These are phyloP conservation scores for Ariolimax columbianus DNA, from an alignment of 2,888 invertebrate genomes.

Conservation along the genomic window DNA sequence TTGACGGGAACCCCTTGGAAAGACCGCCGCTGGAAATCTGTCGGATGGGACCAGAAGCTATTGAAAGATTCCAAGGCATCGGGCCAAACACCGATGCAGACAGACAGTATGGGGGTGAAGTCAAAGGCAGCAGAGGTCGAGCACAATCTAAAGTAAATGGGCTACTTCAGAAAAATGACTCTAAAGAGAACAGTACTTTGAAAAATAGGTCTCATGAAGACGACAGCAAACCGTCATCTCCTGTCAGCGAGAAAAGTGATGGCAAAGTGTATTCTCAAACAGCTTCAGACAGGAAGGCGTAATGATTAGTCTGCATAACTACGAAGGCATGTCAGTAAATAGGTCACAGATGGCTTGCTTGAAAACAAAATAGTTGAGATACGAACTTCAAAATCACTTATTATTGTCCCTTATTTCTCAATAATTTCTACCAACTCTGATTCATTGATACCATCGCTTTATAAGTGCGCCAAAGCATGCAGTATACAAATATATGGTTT, in stretches of 20 bases:
- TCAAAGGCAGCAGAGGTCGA: constrained; percentile 12
- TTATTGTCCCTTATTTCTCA: too few species aligned
- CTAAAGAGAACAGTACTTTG: background rate
- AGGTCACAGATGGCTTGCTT: too few species aligned
- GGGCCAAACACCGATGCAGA: constrained; percentile 41
- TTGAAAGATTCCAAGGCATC: constrained; percentile 69
- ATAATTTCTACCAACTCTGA: too few species aligned
- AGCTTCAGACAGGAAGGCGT: background rate
- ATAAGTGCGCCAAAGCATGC: too few species aligned
- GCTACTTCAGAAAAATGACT: background rate
- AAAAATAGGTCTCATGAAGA: background rate
- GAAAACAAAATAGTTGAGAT: too few species aligned
- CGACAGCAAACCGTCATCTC: background rate
- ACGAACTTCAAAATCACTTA: too few species aligned
- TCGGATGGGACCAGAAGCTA: constrained; percentile 73
- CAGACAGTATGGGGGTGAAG: constrained; percentile 12
- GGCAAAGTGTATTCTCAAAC: background rate
- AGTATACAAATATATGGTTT: too few species aligned
- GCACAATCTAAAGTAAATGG: background rate
- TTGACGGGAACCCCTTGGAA: constrained; percentile 76
- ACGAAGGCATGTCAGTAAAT: too few species aligned
- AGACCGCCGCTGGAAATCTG: constrained; percentile 77
- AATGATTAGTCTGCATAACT: too few species aligned
- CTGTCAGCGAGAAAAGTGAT: background rate
- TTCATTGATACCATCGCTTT: too few species aligned